Evolutionary conservation across 2,888 invertebrate species (phyloP), one percentile per base, ranked within the genome.

Genomic region (Polydrusus cervinus): DNA sequence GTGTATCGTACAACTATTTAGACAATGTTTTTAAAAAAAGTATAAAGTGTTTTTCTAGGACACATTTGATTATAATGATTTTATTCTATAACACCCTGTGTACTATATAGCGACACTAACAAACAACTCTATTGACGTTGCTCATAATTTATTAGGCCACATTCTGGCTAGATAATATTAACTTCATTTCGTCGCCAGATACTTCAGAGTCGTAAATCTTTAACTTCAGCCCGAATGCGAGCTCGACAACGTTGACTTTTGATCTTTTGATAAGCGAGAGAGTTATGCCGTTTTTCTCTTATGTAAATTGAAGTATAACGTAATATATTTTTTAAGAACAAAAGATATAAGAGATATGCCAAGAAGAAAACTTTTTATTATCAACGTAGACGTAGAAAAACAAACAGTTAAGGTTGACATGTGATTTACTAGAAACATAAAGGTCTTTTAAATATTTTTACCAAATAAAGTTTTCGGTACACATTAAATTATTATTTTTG

Each of bases 151-250:
- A 75, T 75, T 68, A 68, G 67, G 64, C 68, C 71, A 71, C 75
- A 71, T 71, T 71, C 75, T 55, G 40, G 68, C 71, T 71, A 75
- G 75, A 75, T 75, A 75, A 75, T 71, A 75, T 71, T 75, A 75
- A 75, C 75, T 75, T 75, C 64, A 75, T 75, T 71, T 75, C 75
- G 75, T 75, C 75, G 75, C 71, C 75, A 75, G 75, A 71, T 75
- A 71, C 62, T 75, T 66, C 53, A 18, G 47, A 57, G 64, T 68
- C 75, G 75, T 75, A 75, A 71, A 75, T 71, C 71, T 71, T 53
- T 47, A 55, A 75, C 66, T 74, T 70, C 60, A 66, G 74, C 60
- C 71, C 53, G 61, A 55, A 55, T 65, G 65, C 74, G 70, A 70
- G 64, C 57, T 57, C 74, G 60, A 74, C 74, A 74, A 68, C 74